phyloP scores from a whole-genome alignment of 2,113 vertebrate species.

The Cairina moschata region DNA sequence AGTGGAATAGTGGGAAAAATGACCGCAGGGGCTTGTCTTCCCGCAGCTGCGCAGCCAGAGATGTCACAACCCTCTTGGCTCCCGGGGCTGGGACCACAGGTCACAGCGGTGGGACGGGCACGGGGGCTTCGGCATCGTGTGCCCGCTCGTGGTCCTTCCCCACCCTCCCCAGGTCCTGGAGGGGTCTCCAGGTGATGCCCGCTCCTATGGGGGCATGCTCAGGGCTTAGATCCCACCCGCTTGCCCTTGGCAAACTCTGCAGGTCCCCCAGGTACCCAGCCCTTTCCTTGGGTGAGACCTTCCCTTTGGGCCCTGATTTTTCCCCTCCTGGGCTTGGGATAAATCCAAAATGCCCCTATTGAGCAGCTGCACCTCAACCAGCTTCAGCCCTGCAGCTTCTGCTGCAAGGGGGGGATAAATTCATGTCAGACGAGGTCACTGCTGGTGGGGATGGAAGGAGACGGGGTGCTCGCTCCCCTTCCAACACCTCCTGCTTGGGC shows the following conservation, averaged over 20 bases:
- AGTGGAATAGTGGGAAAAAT: neutral
- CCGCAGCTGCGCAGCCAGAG: neutral
- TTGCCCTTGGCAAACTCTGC: neutral
- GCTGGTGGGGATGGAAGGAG: neutral
- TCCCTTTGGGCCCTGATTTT: neutral
- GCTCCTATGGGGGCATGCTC: fast-evolving
- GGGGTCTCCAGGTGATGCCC: neutral
- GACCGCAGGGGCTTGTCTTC: neutral
- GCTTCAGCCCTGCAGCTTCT: neutral
- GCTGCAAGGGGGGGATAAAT: neutral
- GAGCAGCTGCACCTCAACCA: neutral
- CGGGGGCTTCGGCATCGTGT: fast-evolving
- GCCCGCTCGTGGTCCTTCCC: fast-evolving
- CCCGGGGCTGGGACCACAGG: fast-evolving
- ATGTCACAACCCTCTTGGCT: neutral
- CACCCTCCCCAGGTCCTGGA: fast-evolving
- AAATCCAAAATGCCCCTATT: neutral
- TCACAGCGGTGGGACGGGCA: neutral
- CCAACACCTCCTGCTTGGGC: fast-evolving
- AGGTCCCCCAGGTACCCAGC: no score
- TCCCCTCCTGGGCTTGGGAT: neutral
- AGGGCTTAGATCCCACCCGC: neutral
- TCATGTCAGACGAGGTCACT: neutral
- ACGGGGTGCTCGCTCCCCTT: fast-evolving
- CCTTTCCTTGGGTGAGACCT: neutral